Evolutionary conservation across 2,888 invertebrate genomes (phyloP).

Genomic region (Lysandra coridon): DNA sequence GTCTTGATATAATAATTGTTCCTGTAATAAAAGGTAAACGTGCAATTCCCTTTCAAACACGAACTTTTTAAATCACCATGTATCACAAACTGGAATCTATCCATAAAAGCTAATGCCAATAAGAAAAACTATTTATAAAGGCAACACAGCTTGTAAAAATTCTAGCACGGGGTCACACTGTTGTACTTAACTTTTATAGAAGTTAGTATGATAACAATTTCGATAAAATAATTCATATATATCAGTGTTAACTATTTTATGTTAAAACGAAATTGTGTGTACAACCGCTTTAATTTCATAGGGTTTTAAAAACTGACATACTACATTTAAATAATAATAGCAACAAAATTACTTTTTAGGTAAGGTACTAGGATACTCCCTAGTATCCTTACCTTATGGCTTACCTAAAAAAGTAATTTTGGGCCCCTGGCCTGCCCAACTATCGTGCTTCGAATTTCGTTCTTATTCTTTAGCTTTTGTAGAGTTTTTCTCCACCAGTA

Average conservation of each 20-base stretch:
- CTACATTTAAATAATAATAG: no score
- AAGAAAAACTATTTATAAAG: constrained; percentile 19
- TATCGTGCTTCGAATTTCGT: no score
- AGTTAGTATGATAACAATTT: background rate
- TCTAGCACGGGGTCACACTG: background rate
- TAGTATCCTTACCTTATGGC: no score
- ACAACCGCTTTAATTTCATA: no score
- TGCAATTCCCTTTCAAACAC: background rate
- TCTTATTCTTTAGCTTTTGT: no score
- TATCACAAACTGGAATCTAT: background rate
- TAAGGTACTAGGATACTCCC: no score
- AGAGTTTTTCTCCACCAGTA: background rate
- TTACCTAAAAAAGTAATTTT: no score
- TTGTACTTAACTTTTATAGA: constrained; percentile 5
- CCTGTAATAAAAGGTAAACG: background rate
- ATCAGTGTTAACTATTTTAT: background rate
- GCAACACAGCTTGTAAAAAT: constrained; percentile 2
- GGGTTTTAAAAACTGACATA: no score
- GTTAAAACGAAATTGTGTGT: background rate
- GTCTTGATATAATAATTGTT: no score
- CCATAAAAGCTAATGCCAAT: constrained; percentile 10
- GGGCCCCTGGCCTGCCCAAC: no score
- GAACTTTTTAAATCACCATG: background rate
- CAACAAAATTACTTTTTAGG: no score
- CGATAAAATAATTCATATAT: background rate